Evolutionary conservation across 2,797 vertebrate species (phyloP).

Genomic region (Thaleichthys pacificus): DNA sequence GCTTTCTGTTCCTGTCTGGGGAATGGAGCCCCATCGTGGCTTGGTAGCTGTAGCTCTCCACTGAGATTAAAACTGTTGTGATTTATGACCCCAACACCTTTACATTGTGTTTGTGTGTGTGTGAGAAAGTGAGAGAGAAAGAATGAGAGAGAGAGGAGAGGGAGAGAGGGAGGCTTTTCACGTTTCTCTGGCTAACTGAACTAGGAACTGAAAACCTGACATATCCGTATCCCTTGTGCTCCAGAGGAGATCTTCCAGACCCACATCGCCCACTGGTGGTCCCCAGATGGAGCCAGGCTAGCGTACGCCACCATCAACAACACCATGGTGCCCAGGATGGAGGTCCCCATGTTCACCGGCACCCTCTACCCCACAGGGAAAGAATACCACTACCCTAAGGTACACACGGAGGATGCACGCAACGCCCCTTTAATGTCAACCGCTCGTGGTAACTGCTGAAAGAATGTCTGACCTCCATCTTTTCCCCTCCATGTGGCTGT

Average conservation of each 20-base stretch:
- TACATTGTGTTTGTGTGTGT: background rate
- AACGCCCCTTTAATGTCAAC: background rate
- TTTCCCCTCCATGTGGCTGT: background rate
- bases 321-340: conserved; percentile 91
- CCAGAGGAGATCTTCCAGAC: conserved; percentile 95
- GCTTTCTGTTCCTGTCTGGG: conserved; percentile 40
- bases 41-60: background rate
- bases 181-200: no score
- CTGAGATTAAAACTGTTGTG: conserved; percentile 53
- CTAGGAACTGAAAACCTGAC: background rate
- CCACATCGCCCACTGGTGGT: conserved; percentile 98
- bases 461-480: background rate
- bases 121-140: background rate
- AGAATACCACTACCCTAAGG: conserved; percentile 95
- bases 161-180: background rate
- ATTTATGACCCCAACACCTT: conserved; percentile 56
- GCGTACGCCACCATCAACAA: conserved; percentile 95
- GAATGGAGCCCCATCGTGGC: conserved; percentile 25
- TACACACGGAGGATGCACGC: conserved; percentile 45
- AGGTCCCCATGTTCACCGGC: conserved; percentile 90
- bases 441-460: background rate
- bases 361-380: conserved; percentile 84
- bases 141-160: no score
- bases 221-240: background rate
- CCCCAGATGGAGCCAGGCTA: conserved; percentile 89